Base-by-base conservation (phyloP, 2,113 vertebrate species). In the Gambusia affinis region DNA sequence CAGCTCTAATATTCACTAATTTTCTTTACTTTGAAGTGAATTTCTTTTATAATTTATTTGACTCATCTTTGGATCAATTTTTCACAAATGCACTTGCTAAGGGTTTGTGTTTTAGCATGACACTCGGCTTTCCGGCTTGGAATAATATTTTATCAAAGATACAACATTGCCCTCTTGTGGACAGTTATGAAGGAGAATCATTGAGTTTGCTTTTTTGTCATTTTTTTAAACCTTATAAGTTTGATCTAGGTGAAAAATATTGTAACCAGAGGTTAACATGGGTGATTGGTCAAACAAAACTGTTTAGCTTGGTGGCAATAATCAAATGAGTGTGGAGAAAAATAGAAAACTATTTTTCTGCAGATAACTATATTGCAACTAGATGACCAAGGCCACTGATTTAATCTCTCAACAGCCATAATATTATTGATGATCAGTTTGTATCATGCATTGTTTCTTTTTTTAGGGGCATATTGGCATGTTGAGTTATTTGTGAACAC, bases 151-250 rank as follows among this genome's bases (percentile, higher is more conserved):
- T 37, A 70, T 0, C 4, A 37, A 64, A 72, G 65, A 73, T 77
- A 68, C 76, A 85, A 74, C 60, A 84, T 80, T 90, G 88, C 86
- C 91, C 73, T 78, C 89, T 7, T 85, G 73, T 91, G 89, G 85
- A 69, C 33, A 8, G 35, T 37, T 37, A 8, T 35, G 33, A 37
- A 37, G 35, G 10, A 37, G 35, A 11, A 57, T 57, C n/a, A n/a
- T 19, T 63, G 17, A 17, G 4, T 4, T 47, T 11, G 27, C 3
- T 28, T 27, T 27, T 47, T 6, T 19, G 4, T 19, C 15, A 2
- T 17, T 47, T 47, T 17, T 47, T 47, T 47, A 1, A 47, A 47
- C 14, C 44, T 47, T 47, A 2, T 6, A 19, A 24, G 22, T 54
- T 54, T 54, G 51, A 11, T 54, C 17, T 24, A 54, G 22, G 24